Conservation (phyloP, 2,888 invertebrate species). For the Folsomia manolachei region DNA sequence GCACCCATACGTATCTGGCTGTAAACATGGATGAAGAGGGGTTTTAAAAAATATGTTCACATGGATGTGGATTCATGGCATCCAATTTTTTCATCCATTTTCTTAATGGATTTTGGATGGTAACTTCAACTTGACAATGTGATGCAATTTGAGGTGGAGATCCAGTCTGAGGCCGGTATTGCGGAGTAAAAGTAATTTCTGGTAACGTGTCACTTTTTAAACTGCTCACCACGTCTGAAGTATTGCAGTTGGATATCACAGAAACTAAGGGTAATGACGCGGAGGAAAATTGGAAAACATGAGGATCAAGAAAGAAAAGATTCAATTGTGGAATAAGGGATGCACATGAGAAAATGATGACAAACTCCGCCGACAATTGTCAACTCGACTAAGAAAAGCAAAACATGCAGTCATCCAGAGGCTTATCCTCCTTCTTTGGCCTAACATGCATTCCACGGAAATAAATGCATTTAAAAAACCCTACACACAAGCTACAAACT, state of each 20-base stretch:
- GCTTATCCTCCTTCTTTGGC: neutral
- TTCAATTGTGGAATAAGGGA: neutral
- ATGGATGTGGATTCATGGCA: too few species aligned
- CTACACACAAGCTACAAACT: neutral
- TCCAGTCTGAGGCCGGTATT: neutral
- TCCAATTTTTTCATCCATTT: too few species aligned
- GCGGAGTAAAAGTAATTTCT: conserved; percentile 26
- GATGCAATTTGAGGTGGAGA: conserved; percentile 4
- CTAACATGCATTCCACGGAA: too few species aligned
- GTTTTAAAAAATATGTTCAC: neutral
- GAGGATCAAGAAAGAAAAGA: neutral
- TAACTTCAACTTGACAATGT: neutral
- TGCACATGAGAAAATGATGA: neutral
- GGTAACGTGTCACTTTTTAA: conserved; percentile 16
- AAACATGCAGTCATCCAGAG: neutral
- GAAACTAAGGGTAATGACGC: neutral
- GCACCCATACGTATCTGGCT: neutral
- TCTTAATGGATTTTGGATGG: neutral
- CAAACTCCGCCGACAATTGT: neutral
- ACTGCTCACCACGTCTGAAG: neutral
- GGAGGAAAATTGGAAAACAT: neutral
- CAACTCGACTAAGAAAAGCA: neutral
- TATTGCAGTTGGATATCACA: neutral
- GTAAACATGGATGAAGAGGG: neutral
- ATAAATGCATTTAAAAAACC: too few species aligned